These are phyloP conservation scores for Sarcophaga bullata DNA, from an alignment of 1,140 invertebrate genomes.

Conservation along the genomic window DNA sequence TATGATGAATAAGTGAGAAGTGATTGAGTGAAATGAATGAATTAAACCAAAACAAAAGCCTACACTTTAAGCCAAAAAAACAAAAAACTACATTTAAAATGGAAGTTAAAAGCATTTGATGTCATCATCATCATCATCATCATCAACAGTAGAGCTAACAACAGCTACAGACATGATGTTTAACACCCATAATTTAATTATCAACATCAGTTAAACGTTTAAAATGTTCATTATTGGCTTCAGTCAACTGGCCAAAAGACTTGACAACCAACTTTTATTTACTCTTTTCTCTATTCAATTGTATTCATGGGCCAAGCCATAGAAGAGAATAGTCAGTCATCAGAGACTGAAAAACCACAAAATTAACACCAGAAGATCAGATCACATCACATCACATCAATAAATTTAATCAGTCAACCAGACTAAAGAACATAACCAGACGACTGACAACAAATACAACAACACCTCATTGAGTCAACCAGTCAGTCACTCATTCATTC, in stretches of 20 bases:
- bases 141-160: neutral
- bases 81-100: neutral
- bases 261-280: neutral
- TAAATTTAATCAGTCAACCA: slow-evolving; percentile 6
- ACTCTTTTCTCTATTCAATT: no score
- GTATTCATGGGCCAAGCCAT: no score
- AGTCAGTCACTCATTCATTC: neutral
- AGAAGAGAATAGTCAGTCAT: no score
- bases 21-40: neutral
- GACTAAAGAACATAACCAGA: neutral
- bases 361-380: neutral
- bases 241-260: neutral
- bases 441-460: no score
- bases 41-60: slow-evolving; percentile 14
- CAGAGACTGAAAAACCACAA: slow-evolving; percentile 1
- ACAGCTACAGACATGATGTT: neutral
- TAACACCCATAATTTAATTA: neutral
- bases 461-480: neutral
- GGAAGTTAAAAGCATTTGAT: neutral
- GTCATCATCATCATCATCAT: slow-evolving; percentile 6
- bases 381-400: slow-evolving; percentile 5
- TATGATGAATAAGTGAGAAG: no score
- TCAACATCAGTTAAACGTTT: neutral
- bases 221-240: slow-evolving; percentile 4
- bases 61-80: neutral